Percentiles rank a stretch among this genome's conserved stretches.
Evolutionary conservation across 2,888 invertebrate genomes (phyloP).

Genomic region (Hyalella azteca): DNA sequence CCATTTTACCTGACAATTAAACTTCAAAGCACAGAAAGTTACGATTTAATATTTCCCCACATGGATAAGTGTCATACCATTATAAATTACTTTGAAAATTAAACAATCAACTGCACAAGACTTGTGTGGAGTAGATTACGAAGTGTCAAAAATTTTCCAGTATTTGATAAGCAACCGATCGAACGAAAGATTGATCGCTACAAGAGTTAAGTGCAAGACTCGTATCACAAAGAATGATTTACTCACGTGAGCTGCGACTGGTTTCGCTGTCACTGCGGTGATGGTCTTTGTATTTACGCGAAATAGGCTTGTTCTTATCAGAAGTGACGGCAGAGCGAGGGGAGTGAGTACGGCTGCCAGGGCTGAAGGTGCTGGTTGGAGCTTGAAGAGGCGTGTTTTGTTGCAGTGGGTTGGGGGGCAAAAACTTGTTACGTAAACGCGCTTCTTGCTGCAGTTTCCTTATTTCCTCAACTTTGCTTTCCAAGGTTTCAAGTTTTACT

Average conservation of each 20-base stretch:
- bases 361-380: slow-evolving; percentile 44
- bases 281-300: background rate
- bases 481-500: slow-evolving; percentile 77
- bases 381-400: slow-evolving; percentile 14
- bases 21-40: too few relatives aligned
- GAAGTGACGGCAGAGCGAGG: background rate
- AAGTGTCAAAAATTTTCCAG: too few relatives aligned
- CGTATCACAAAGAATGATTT: too few relatives aligned
- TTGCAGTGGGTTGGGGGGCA: slow-evolving; percentile 20
- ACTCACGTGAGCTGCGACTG: background rate
- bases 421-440: slow-evolving; percentile 50
- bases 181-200: too few relatives aligned
- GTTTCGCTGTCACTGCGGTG: slow-evolving; percentile 12
- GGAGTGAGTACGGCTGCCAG: slow-evolving; percentile 42
- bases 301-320: background rate
- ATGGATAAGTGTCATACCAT: too few relatives aligned
- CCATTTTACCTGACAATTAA: too few relatives aligned
- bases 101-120: too few relatives aligned
- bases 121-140: too few relatives aligned
- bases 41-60: too few relatives aligned
- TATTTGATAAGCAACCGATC: too few relatives aligned
- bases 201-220: too few relatives aligned
- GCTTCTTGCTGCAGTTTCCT: slow-evolving; percentile 64
- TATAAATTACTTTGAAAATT: too few relatives aligned
- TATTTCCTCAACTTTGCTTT: slow-evolving; percentile 76